Base-by-base conservation (phyloP, 2,797 vertebrate species). In the Oreochromis mossambicus region DNA sequence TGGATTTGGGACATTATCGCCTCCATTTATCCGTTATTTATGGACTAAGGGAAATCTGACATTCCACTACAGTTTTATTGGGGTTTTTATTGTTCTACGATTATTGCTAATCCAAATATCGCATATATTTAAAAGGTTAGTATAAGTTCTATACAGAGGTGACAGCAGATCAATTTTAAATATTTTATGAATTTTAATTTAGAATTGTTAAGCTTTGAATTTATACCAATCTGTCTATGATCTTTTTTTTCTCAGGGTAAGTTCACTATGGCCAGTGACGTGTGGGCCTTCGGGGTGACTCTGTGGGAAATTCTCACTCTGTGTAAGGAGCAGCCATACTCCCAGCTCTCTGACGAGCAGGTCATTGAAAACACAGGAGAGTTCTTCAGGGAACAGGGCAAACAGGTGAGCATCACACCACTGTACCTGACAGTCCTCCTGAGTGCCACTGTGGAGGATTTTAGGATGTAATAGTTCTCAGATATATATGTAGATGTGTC, bases 311-410 rank as follows among this genome's bases (percentile, higher is more conserved):
- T 97, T 34, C 95, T 99, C 90, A 99, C 97, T 1, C 97, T 99
- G 77, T 99, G 98, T 91, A 96, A 96, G 86, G 96, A 98, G 93
- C 98, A 99, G 93, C 98, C 98, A 0, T 99, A 98, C 88, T 97
- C 96, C 15, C 97, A 98, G 87, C 95, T 99, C 58, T 99, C 98
- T 0, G 98, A 99, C 0, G 98, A 99, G 85, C 98, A 98, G 94
- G 98, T 99, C 91, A 99, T 99, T 1, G 98, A 99, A 90, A 99
- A 99, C 94, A 99, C 98, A 0, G 98, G 98, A 6, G 98, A 99
- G 94, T 99, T 99, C 92, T 99, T 99, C 95, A 95, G 98, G 85
- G 98, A 99, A 94, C 98, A 99, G 86, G 97, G 96, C 79, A 97
- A 97, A 56, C 98, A 99, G 98, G 98, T 99, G 82, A 94, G 91